phyloP scores from a whole-genome alignment of 2,113 vertebrate species.

The Prionailurus bengalensis region DNA sequence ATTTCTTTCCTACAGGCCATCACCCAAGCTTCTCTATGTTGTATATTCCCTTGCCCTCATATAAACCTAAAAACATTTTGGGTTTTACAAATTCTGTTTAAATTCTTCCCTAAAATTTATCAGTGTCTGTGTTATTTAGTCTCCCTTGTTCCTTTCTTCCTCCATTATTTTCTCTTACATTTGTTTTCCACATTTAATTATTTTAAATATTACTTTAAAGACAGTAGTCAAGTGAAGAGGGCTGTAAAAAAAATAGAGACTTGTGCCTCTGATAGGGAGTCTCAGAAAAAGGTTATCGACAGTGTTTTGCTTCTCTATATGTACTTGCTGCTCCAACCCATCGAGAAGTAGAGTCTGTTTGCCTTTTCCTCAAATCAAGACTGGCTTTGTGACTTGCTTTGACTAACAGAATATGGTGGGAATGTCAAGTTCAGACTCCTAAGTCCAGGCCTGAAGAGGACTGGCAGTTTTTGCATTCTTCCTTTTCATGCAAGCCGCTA shows the following conservation, averaged over 20 bases:
- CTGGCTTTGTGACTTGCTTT: background rate
- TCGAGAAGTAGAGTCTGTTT: background rate
- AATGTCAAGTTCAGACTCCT: background rate
- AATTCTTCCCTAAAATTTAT: constrained; percentile 1
- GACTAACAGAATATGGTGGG: background rate
- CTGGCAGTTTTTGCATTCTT: background rate
- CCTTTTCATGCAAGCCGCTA: background rate
- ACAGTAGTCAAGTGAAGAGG: background rate
- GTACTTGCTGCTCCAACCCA: background rate
- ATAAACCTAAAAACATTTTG: background rate
- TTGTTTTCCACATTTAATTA: background rate
- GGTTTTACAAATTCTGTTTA: background rate
- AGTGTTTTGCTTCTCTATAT: background rate
- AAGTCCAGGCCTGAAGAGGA: background rate
- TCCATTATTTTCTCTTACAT: background rate
- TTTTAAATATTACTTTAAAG: background rate
- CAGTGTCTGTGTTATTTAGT: background rate
- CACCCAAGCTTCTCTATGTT: background rate
- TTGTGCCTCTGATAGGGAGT: background rate
- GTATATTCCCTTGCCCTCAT: background rate
- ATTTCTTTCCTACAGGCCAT: background rate
- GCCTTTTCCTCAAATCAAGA: background rate
- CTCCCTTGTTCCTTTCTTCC: background rate
- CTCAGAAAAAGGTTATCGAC: background rate
- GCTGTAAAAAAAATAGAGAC: background rate